phyloP scores from a whole-genome alignment of 1,140 invertebrate species.

The Wiebesia pumilae region DNA sequence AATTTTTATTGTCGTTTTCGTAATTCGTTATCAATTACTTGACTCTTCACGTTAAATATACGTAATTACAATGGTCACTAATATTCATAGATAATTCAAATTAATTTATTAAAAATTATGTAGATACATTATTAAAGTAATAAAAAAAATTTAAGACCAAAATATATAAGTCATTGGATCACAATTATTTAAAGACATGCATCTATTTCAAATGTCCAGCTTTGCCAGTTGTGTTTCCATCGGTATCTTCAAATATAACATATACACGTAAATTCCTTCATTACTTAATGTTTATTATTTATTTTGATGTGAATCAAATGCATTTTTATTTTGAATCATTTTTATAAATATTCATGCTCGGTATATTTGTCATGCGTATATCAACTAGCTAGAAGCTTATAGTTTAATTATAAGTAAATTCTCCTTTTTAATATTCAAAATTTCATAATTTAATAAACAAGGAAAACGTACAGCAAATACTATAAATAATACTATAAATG shows the following conservation, averaged over 20 bases:
- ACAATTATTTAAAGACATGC: conserved; percentile 74
- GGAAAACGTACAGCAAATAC: too few relatives aligned
- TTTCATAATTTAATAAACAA: too few relatives aligned
- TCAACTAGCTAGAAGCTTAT: too few relatives aligned
- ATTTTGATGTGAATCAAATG: too few relatives aligned
- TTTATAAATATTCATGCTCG: not conserved
- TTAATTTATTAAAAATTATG: not conserved
- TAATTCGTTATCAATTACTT: not conserved
- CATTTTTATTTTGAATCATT: not conserved
- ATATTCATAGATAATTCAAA: not conserved
- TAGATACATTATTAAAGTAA: not conserved
- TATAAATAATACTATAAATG: too few relatives aligned
- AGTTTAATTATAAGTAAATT: too few relatives aligned
- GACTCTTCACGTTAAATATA: not conserved
- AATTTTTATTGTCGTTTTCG: too few relatives aligned
- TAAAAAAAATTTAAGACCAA: not conserved
- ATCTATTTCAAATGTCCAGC: conserved; percentile 73
- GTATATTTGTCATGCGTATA: not conserved
- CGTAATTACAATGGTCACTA: not conserved
- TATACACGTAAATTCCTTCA: not conserved
- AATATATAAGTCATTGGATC: conserved; percentile 68
- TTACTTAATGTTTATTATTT: conserved; percentile 10
- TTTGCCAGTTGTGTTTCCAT: conserved; percentile 68
- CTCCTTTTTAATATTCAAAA: too few relatives aligned
- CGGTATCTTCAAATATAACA: conserved; percentile 59